phyloP scores from a whole-genome alignment of 2,113 vertebrate species.

The Cnemophilus loriae region DNA sequence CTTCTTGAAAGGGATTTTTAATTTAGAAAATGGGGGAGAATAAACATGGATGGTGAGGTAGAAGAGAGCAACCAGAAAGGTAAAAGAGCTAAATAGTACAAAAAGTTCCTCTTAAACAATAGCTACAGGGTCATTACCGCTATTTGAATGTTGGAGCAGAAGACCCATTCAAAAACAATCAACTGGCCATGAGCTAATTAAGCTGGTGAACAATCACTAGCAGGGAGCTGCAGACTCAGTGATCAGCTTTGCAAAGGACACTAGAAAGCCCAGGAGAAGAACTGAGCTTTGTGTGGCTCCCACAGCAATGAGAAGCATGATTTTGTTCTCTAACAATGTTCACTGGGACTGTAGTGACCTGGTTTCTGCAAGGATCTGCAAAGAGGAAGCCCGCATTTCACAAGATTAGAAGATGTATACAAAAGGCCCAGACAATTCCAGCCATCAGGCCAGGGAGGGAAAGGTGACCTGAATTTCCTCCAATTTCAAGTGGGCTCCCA shows the following conservation, averaged over 20 bases:
- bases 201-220: neutral
- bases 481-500: fast-evolving
- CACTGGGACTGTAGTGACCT: neutral
- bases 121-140: fast-evolving
- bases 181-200: neutral
- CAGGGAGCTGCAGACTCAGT: neutral
- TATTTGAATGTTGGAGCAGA: neutral
- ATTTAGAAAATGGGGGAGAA: neutral
- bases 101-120: neutral
- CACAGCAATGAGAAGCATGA: neutral
- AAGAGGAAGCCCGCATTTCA: neutral
- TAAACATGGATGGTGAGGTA: neutral
- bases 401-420: neutral
- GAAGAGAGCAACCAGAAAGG: neutral
- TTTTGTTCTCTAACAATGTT: neutral
- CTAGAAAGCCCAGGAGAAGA: neutral
- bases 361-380: neutral
- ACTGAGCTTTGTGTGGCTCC: neutral
- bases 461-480: neutral
- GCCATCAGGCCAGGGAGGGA: neutral
- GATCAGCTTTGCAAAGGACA: neutral
- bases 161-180: neutral
- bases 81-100: neutral
- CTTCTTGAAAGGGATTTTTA: neutral
- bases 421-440: neutral